A percentile compares a stretch with the other conserved stretches of the same genome.
Evolutionary conservation across 2,797 vertebrate species (phyloP).

Genomic region (Thripadectes ignobilis): DNA sequence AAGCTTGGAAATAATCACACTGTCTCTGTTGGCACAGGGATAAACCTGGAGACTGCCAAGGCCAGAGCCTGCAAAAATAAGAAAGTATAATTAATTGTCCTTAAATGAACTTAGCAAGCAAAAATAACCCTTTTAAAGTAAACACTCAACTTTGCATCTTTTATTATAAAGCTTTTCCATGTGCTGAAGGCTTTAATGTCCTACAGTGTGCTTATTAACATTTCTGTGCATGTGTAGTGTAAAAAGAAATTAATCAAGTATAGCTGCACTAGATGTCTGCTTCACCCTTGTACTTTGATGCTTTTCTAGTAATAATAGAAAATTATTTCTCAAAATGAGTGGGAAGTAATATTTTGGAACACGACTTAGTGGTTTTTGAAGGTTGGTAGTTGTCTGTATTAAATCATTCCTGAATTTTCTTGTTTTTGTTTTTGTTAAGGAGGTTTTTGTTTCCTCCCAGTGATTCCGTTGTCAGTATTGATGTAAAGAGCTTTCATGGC

Average conservation of each 20-base stretch:
- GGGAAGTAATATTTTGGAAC: neutral
- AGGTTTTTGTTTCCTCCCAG: neutral
- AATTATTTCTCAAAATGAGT: neutral
- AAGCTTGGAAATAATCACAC: constrained; percentile 51
- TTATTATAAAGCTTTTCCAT: neutral
- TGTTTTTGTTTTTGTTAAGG: neutral
- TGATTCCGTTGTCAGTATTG: accelerated
- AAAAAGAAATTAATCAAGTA: neutral
- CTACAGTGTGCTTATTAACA: neutral
- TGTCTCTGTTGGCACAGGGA: constrained; percentile 55
- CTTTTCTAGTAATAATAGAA: neutral
- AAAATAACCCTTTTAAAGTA: constrained; percentile 14
- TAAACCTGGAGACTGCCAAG: constrained; percentile 64
- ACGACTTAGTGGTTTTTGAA: neutral
- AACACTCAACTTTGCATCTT: neutral
- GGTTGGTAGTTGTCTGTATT: neutral
- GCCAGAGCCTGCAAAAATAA: constrained; percentile 39
- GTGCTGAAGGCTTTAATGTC: neutral
- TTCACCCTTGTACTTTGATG: neutral
- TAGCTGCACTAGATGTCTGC: neutral
- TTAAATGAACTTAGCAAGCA: constrained; percentile 45
- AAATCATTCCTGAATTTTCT: neutral
- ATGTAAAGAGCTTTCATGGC: neutral
- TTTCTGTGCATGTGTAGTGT: neutral
- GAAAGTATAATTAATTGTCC: constrained; percentile 67